Conservation (phyloP, 2,888 invertebrate species). For the Chelonus formosanus region DNA sequence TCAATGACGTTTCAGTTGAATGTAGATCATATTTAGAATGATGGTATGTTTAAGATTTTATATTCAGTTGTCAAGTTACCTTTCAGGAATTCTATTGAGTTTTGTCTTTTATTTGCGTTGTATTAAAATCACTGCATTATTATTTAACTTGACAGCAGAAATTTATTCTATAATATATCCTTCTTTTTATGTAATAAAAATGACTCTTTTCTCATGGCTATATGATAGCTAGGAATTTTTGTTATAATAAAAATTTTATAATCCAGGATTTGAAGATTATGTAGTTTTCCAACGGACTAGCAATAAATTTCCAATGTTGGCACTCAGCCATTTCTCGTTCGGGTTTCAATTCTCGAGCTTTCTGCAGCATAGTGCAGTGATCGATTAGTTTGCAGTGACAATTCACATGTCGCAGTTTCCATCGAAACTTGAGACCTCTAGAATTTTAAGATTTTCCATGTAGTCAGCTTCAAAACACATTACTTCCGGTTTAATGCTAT, state of each 20-base stretch:
- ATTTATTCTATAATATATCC: too few species aligned
- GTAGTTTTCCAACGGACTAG: background rate
- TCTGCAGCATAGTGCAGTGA: conserved; percentile 15
- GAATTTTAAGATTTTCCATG: background rate
- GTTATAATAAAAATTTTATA: too few species aligned
- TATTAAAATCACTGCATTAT: too few species aligned
- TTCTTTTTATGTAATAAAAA: background rate
- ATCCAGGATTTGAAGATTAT: background rate
- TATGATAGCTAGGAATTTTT: background rate
- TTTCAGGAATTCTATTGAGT: too few species aligned
- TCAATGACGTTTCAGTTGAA: background rate
- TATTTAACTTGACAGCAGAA: too few species aligned
- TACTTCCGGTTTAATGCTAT: background rate
- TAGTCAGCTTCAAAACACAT: too few species aligned
- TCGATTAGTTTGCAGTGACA: conserved; percentile 22
- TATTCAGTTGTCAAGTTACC: too few species aligned
- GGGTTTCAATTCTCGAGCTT: conserved; percentile 7
- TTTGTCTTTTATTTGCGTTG: too few species aligned
- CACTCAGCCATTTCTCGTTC: conserved; percentile 7
- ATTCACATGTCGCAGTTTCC: background rate
- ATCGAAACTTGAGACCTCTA: conserved; percentile 17
- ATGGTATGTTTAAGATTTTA: too few species aligned
- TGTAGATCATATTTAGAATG: too few species aligned
- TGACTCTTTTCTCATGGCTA: background rate
- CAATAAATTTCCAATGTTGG: conserved; percentile 6